These are phyloP conservation scores for Nebria salina DNA, from an alignment of 2,888 invertebrate species.

Conservation along the genomic window DNA sequence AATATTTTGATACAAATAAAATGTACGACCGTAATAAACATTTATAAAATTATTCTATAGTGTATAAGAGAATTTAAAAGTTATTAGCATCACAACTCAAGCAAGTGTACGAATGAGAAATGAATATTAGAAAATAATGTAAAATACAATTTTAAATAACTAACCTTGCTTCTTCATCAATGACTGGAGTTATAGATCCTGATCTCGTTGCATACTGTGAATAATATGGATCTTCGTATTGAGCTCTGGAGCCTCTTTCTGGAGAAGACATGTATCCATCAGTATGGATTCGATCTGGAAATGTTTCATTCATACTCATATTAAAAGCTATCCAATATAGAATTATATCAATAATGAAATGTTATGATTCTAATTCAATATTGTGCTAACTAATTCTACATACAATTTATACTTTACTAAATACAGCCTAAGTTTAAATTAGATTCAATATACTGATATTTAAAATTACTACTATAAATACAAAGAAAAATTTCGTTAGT, in stretches of 20 bases:
- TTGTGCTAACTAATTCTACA: too few relatives aligned
- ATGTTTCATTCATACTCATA: conserved; percentile 29
- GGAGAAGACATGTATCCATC: conserved; percentile 91
- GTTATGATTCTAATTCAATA: too few relatives aligned
- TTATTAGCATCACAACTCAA: conserved; percentile 22
- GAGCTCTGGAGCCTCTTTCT: conserved; percentile 76
- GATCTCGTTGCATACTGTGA: conserved; percentile 78
- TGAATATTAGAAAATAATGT: neutral
- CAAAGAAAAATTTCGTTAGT: too few relatives aligned
- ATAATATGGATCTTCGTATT: conserved; percentile 89
- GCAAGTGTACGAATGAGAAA: conserved; percentile 21
- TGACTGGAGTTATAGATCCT: conserved; percentile 85
- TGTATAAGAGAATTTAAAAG: neutral
- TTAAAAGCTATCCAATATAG: neutral
- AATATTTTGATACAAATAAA: too few relatives aligned
- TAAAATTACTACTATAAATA: too few relatives aligned
- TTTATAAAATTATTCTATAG: neutral
- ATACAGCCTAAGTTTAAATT: too few relatives aligned
- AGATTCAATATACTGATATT: too few relatives aligned
- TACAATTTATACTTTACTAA: too few relatives aligned
- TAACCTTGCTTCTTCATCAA: conserved; percentile 89
- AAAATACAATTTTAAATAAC: conserved; percentile 35
- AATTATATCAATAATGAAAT: neutral
- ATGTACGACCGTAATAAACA: too few relatives aligned
- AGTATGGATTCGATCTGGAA: conserved; percentile 62